Evolutionary conservation across 30 jellyfish, hydroid and myxozoan genomes (phyloP), one percentile per base, ranked within the genome.

Genomic region (Rhopilema esculentum): DNA sequence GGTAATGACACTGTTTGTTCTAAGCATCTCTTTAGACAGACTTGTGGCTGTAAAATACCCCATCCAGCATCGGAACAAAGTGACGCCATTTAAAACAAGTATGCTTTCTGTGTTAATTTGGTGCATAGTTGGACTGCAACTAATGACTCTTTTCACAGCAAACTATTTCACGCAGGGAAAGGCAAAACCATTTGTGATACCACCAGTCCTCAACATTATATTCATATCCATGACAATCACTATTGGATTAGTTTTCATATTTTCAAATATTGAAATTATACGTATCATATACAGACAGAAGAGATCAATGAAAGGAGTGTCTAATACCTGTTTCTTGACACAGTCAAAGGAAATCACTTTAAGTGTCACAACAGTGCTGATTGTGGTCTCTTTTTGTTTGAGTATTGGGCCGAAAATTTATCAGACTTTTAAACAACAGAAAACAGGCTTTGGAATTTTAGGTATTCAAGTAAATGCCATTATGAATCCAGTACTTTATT

Each of bases 31-130:
- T 0, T 22, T 81, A 1, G 76, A 81, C 26, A 80, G 90, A 21
- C 29, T 81, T 0, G 16, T 66, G 21, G 90, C 90, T 16, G 90
- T 81, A 4, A 81, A 81, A 72, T 81, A 81, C 62, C 90, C 90
- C 0, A 64, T 81, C 0, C 8, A 65, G 62, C 90, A 81, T 81
- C 90, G 90, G 28, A 29, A 27, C 28, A 23, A 16, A 0, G 76
- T 81, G 52, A 31, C 90, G 15, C 40, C 30, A 22, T 28, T 17
- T 32, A 81, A 49, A 67, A 81, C 90, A 0, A 19, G 76, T 22
- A 28, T 21, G 15, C 29, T 32, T 22, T 50, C 78, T 21, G 75
- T 19, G 16, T 1, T 25, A 1, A 49, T 67, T 6, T 81, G 90
- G 90, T 31, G 68, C 20, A 1, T 81, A 1, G 40, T 52, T 8